Evolutionary conservation across 2,797 vertebrate genomes (phyloP).

Genomic region (Neosilurus mollespiculum): DNA sequence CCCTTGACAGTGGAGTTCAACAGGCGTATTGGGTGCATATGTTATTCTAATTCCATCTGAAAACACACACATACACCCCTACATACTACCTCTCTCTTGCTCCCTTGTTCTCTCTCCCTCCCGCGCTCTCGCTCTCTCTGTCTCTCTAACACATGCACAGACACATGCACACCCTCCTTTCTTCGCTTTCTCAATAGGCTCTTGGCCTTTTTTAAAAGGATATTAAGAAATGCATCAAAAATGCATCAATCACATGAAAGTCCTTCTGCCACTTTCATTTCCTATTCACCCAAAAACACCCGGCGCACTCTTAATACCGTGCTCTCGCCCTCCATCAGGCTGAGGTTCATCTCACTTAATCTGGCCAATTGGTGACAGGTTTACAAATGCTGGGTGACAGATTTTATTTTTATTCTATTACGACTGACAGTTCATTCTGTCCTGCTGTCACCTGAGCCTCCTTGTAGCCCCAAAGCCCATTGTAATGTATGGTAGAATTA

Average conservation of each 20-base stretch:
- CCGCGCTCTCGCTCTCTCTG: not conserved
- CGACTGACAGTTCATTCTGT: slow-evolving; percentile 42
- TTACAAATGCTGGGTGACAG: slow-evolving; percentile 40
- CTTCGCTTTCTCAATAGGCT: slow-evolving; percentile 16
- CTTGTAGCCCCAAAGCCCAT: slow-evolving; percentile 13
- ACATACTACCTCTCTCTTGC: not conserved
- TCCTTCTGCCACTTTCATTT: slow-evolving; percentile 42
- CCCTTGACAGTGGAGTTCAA: slow-evolving; percentile 23
- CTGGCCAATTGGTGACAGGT: slow-evolving; percentile 47
- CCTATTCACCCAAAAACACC: slow-evolving; percentile 34
- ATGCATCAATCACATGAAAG: slow-evolving; percentile 52
- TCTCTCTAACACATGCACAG: not conserved
- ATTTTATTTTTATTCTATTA: slow-evolving; percentile 47
- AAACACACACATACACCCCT: slow-evolving; percentile 11
- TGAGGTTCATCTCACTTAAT: slow-evolving; percentile 49
- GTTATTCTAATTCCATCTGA: slow-evolving; percentile 38
- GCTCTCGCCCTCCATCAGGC: slow-evolving; percentile 37
- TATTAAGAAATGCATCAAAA: slow-evolving; percentile 49
- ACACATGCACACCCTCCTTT: not conserved
- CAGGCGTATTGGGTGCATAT: slow-evolving; percentile 29
- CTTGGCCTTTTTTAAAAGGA: slow-evolving; percentile 37
- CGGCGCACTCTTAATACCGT: slow-evolving; percentile 29
- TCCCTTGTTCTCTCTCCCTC: no score
- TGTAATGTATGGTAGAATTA: slow-evolving; percentile 38
- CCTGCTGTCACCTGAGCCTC: slow-evolving; percentile 23